phyloP scores from a whole-genome alignment of 30 jellyfish, hydroid and myxozoan genomes.

The Aurelia sp. region DNA sequence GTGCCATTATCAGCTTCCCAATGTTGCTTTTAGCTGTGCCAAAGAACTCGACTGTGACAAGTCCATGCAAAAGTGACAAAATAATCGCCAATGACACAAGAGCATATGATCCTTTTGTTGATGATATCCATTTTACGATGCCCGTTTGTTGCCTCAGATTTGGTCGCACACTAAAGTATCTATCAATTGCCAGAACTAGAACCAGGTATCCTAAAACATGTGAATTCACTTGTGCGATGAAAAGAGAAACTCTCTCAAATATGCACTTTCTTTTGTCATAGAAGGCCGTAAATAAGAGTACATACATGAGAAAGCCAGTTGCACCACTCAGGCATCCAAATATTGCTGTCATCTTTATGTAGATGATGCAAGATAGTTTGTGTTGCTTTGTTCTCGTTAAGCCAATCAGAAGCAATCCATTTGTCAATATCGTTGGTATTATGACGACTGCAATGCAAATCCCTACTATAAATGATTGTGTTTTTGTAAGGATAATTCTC shows the following conservation, averaged over 20 bases:
- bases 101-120: constrained; percentile 18
- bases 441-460: constrained; percentile 9
- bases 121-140: constrained; percentile 8
- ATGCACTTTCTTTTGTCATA: constrained; percentile 8
- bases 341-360: constrained; percentile 10
- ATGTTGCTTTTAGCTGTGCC: neutral
- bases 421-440: constrained; percentile 11
- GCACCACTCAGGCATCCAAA: constrained; percentile 19
- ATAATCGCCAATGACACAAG: neutral
- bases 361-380: neutral
- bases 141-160: neutral
- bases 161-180: constrained; percentile 37
- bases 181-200: constrained; percentile 36
- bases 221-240: constrained; percentile 7
- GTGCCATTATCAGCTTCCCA: constrained; percentile 23
- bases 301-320: constrained; percentile 46
- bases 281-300: constrained; percentile 10
- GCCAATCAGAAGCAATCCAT: constrained; percentile 24
- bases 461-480: constrained; percentile 39
- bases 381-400: constrained; percentile 10
- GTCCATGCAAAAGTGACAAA: constrained; percentile 48
- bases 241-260: constrained; percentile 13
- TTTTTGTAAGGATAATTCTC: constrained; percentile 17
- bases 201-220: constrained; percentile 34
- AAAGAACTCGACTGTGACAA: constrained; percentile 45